These are phyloP conservation scores for Euphonia xanthogaster DNA, from an alignment of 2,797 vertebrate genomes.

Conservation along the genomic window DNA sequence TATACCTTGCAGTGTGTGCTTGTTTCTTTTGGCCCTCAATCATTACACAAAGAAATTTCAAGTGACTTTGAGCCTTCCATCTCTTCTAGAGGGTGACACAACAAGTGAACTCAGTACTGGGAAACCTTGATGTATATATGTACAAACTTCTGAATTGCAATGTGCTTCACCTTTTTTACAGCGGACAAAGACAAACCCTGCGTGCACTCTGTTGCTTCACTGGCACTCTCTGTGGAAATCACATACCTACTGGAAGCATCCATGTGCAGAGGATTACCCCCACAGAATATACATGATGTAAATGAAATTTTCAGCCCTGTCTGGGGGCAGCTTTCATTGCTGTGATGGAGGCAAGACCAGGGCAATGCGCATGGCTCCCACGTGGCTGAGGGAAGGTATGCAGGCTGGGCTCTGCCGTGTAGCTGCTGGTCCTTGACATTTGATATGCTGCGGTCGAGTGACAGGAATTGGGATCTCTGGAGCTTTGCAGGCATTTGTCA, in stretches of 20 bases:
- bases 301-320: background rate
- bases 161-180: background rate
- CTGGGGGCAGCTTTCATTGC: background rate
- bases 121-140: background rate
- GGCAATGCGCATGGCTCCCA: fast-evolving
- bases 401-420: background rate
- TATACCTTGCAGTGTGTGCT: fast-evolving
- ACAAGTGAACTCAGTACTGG: background rate
- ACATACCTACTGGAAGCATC: background rate
- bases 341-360: background rate
- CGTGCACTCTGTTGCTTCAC: background rate
- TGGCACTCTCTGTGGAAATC: background rate
- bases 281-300: background rate
- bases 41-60: background rate
- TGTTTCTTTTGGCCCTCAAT: background rate
- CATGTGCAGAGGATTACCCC: background rate
- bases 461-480: slow-evolving; percentile 36
- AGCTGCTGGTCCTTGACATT: slow-evolving; percentile 6
- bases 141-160: background rate
- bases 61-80: background rate
- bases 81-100: background rate
- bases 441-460: background rate
- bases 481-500: background rate
- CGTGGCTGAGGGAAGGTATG: background rate
- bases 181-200: background rate